A percentile compares a stretch with the other conserved stretches of the same genome.
These are phyloP conservation scores for Drosophila yooni DNA, from an alignment of 2,888 invertebrate genomes.

Conservation along the genomic window DNA sequence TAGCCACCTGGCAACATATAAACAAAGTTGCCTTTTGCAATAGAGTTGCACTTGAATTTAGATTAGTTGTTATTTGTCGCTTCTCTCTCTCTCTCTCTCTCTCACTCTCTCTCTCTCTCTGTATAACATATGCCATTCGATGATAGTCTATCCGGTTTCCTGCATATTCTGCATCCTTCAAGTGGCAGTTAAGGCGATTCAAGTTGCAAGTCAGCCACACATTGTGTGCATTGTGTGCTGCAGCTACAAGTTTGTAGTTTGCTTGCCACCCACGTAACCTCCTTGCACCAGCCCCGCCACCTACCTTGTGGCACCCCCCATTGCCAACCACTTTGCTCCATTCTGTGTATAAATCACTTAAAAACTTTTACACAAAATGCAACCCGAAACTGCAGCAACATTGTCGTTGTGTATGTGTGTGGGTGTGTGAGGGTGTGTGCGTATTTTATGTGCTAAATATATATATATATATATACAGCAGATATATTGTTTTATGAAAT, in stretches of 20 bases:
- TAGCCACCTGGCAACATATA: neutral
- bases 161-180: slow-evolving; percentile 28
- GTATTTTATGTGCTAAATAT: slow-evolving; percentile 8
- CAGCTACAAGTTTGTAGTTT: slow-evolving; percentile 44
- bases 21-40: neutral
- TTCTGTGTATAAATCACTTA: slow-evolving; percentile 73
- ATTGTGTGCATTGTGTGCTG: slow-evolving; percentile 15
- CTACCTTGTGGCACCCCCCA: neutral
- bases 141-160: slow-evolving; percentile 38
- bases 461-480: slow-evolving; percentile 4
- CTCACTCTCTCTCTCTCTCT: too few relatives aligned
- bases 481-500: slow-evolving; percentile 71
- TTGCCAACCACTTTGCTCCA: slow-evolving; percentile 27
- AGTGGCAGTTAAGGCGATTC: slow-evolving; percentile 66
- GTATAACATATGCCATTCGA: slow-evolving; percentile 3
- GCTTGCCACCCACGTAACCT: slow-evolving; percentile 1
- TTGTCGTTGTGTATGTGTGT: slow-evolving; percentile 34
- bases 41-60: neutral
- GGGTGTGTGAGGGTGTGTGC: slow-evolving; percentile 4
- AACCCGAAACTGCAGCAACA: slow-evolving; percentile 59
- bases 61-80: neutral
- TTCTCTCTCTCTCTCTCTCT: neutral
- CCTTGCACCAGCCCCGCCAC: neutral
- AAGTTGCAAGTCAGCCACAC: slow-evolving; percentile 52
- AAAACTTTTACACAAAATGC: slow-evolving; percentile 71